phyloP scores from a whole-genome alignment of 2,797 vertebrate species.

The Zalophus californianus region DNA sequence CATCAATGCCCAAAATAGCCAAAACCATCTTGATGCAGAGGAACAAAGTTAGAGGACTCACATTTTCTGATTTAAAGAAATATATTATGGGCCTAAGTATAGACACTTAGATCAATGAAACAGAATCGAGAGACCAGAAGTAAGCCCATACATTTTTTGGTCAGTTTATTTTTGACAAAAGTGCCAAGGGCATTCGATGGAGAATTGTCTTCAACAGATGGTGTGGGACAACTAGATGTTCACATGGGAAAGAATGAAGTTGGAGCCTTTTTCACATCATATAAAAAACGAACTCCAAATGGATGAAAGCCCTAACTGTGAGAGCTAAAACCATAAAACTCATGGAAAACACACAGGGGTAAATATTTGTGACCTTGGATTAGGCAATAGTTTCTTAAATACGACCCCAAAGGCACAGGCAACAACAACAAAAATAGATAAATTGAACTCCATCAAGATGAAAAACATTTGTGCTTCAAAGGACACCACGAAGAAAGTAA shows the following conservation, averaged over 20 bases:
- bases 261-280: not conserved
- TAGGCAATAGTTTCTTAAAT: not conserved
- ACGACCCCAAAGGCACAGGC: not conserved
- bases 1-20: not conserved
- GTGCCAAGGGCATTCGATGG: not conserved
- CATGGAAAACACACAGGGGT: not conserved
- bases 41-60: not conserved
- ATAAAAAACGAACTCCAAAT: not conserved
- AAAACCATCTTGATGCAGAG: not conserved
- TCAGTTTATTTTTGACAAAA: not conserved
- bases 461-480: constrained; percentile 21
- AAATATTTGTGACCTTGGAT: not conserved
- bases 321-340: not conserved
- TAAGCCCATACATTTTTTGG: not conserved
- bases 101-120: not conserved
- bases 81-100: not conserved
- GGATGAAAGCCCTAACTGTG: not conserved
- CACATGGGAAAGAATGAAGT: not conserved
- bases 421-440: not conserved
- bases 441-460: not conserved
- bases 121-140: not conserved
- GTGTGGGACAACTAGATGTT: not conserved
- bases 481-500: not conserved
- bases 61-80: not conserved
- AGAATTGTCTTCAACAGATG: not conserved